Evolutionary conservation across 2,888 invertebrate genomes (phyloP).

Genomic region (Chrysopilus asiliformis): DNA sequence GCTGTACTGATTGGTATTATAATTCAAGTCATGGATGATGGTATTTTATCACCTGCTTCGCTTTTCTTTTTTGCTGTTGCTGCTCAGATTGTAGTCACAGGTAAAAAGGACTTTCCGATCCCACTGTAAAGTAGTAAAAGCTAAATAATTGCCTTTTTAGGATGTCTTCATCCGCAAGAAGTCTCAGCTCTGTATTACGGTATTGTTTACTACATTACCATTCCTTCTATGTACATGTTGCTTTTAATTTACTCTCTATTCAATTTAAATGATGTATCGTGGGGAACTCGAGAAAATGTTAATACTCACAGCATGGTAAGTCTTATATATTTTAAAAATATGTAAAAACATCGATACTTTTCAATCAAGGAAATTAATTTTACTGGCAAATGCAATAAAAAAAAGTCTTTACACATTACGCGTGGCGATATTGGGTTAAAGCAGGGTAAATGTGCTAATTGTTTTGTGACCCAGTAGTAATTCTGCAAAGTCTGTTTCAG

Average conservation of each 20-base stretch:
- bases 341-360: too few relatives aligned
- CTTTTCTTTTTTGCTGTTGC: slow-evolving; percentile 69
- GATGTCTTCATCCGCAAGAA: slow-evolving; percentile 67
- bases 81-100: slow-evolving; percentile 50
- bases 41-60: slow-evolving; percentile 67
- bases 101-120: slow-evolving; percentile 20
- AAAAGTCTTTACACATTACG: too few relatives aligned
- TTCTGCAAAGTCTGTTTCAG: too few relatives aligned
- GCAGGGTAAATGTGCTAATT: too few relatives aligned
- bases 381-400: too few relatives aligned
- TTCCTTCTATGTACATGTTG: slow-evolving; percentile 90
- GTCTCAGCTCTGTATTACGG: slow-evolving; percentile 59
- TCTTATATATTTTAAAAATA: too few relatives aligned
- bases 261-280: slow-evolving; percentile 84
- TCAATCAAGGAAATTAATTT: too few relatives aligned
- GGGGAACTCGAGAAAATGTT: slow-evolving; percentile 82
- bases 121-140: neutral
- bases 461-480: too few relatives aligned
- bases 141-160: slow-evolving; percentile 23
- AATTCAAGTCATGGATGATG: slow-evolving; percentile 65
- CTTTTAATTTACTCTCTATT: slow-evolving; percentile 84
- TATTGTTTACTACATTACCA: slow-evolving; percentile 74
- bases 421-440: too few relatives aligned
- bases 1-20: slow-evolving; percentile 69
- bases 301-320: too few relatives aligned